Evolutionary conservation across 2,888 invertebrate species (phyloP).

Genomic region (Adela reaumurella): DNA sequence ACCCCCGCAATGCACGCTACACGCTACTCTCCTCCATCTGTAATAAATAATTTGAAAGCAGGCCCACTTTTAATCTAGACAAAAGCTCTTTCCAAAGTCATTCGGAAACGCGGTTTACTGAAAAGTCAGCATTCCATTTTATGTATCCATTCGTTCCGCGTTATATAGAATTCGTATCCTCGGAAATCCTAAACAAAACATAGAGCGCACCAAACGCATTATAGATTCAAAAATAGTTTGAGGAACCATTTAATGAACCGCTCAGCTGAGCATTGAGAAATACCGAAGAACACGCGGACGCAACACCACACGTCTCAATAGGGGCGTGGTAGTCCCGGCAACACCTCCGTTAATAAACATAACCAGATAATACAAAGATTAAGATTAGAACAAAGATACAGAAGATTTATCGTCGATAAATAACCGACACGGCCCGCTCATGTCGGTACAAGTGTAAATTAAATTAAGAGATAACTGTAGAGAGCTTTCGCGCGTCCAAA

Average conservation of each 20-base stretch:
- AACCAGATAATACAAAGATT: constrained; percentile 33
- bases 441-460: constrained; percentile 33
- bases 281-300: neutral
- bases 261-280: neutral
- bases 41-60: too few species aligned
- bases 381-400: constrained; percentile 32
- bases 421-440: constrained; percentile 19
- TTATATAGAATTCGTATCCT: too few species aligned
- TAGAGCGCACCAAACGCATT: too few species aligned
- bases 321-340: neutral
- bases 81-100: too few species aligned
- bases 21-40: too few species aligned
- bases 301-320: neutral
- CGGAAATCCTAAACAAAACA: too few species aligned
- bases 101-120: too few species aligned
- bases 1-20: too few species aligned
- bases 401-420: constrained; percentile 33
- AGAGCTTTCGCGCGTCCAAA: constrained; percentile 24
- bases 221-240: neutral
- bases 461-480: constrained; percentile 42
- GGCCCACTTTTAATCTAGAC: too few species aligned
- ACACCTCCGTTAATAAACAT: constrained; percentile 4
- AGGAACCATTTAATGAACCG: too few species aligned
- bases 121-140: too few species aligned
- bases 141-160: too few species aligned